phyloP scores from a whole-genome alignment of 2,888 invertebrate species.

The Diogma glabrata region DNA sequence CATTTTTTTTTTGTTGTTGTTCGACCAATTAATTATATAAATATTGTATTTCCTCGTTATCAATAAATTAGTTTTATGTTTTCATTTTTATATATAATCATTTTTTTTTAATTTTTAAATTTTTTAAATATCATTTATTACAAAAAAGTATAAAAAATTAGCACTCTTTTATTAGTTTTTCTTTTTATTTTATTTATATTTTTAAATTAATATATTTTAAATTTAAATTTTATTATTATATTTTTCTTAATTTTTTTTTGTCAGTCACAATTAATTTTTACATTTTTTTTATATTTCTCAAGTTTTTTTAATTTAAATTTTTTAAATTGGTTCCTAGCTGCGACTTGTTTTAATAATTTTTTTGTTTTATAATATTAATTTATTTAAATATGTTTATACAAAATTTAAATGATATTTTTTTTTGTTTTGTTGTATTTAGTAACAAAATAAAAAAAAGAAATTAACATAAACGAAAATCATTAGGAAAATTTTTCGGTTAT shows the following conservation, averaged over 20 bases:
- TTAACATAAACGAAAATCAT: neutral
- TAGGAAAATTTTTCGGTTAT: conserved; percentile 3
- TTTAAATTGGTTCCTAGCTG: conserved; percentile 10
- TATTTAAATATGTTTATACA: neutral
- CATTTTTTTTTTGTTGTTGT: no score
- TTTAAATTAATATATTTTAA: no score
- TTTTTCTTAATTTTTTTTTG: conserved; percentile 1
- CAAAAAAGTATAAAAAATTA: conserved; percentile 10
- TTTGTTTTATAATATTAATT: conserved; percentile 6
- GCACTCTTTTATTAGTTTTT: no score
- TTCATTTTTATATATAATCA: neutral
- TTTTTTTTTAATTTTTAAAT: conserved; percentile 5
- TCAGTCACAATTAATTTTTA: conserved; percentile 4
- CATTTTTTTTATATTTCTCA: conserved; percentile 2
- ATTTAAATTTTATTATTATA: conserved; percentile 6
- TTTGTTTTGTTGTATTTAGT: neutral
- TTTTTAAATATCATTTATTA: conserved; percentile 10
- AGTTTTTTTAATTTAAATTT: conserved; percentile 8
- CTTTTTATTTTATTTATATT: no score
- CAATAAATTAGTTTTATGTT: no score
- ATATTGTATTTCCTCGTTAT: no score
- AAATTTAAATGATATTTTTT: no score
- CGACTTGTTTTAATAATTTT: conserved; percentile 5
- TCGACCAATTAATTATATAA: no score
- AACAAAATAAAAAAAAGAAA: conserved; percentile 6